Conservation (phyloP, 2,888 invertebrate genomes). For the Agriotes lineatus region DNA sequence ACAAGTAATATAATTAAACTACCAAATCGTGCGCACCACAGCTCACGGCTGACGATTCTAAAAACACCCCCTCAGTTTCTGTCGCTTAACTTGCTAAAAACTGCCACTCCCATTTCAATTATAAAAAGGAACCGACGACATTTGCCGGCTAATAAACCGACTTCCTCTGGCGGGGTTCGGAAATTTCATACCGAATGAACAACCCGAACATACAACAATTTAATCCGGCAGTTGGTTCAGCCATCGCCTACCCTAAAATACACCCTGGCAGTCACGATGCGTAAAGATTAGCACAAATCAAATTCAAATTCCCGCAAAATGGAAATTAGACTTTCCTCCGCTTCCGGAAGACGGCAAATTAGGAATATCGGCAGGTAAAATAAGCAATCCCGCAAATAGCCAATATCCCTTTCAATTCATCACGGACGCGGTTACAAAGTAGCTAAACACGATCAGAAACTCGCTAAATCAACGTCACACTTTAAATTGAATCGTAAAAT, state of each 20-base stretch:
- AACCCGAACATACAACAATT: conserved; percentile 20
- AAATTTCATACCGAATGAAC: conserved; percentile 12
- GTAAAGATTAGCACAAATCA: conserved; percentile 41
- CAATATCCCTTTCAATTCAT: conserved; percentile 46
- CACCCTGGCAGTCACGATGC: conserved; percentile 22
- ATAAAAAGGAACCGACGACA: neutral
- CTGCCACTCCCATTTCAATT: neutral
- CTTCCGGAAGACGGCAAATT: conserved; percentile 49
- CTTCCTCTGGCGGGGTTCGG: conserved; percentile 10
- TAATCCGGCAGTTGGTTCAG: conserved; percentile 19
- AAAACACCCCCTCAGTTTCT: too few relatives aligned
- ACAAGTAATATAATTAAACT: too few relatives aligned
- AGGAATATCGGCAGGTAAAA: conserved; percentile 51
- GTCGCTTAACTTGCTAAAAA: too few relatives aligned
- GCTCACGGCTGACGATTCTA: too few relatives aligned
- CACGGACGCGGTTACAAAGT: conserved; percentile 29
- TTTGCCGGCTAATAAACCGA: neutral
- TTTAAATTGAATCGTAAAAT: conserved; percentile 34
- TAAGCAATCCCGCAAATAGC: conserved; percentile 48
- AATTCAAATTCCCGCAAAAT: conserved; percentile 47
- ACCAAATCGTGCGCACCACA: too few relatives aligned
- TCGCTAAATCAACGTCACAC: conserved; percentile 34
- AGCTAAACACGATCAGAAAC: conserved; percentile 31
- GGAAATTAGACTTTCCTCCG: conserved; percentile 53
- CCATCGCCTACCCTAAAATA: conserved; percentile 22